These are phyloP conservation scores for Motacilla tschutschensis DNA, from an alignment of 2,113 vertebrate genomes.

Conservation along the genomic window DNA sequence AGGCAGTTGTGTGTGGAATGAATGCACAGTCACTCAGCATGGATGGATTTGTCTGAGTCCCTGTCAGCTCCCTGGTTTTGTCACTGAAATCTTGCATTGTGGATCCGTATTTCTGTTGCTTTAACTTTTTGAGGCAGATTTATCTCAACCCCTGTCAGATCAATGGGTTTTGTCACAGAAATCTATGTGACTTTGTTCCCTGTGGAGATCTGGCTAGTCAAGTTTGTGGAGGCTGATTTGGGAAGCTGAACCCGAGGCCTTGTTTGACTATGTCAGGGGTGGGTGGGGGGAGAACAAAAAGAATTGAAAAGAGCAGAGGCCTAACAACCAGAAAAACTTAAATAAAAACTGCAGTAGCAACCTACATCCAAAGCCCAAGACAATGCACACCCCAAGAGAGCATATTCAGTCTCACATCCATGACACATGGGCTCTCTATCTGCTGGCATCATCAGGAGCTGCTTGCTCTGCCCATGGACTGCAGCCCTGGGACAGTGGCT, in stretches of 20 bases:
- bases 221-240: slow-evolving; percentile 20
- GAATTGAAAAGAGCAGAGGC: not conserved
- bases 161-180: slow-evolving; percentile 54
- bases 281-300: not conserved
- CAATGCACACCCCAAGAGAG: not conserved
- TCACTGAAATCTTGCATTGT: slow-evolving; percentile 43
- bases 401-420: not conserved
- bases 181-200: slow-evolving; percentile 54
- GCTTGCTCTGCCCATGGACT: not conserved
- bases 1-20: slow-evolving; percentile 40
- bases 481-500: not conserved
- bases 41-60: slow-evolving; percentile 63
- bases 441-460: not conserved
- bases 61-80: slow-evolving; percentile 53
- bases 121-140: slow-evolving; percentile 51
- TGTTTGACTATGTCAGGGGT: not conserved
- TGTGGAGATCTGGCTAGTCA: slow-evolving; percentile 42
- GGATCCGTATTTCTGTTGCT: slow-evolving; percentile 39
- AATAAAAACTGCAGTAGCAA: not conserved
- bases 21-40: slow-evolving; percentile 45
- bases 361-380: not conserved
- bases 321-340: not conserved
- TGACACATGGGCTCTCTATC: fast-evolving
- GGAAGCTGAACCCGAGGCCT: not conserved
- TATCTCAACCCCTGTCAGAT: slow-evolving; percentile 59